Conservation (phyloP, 2,888 invertebrate genomes). For the Drosophila conformis region DNA sequence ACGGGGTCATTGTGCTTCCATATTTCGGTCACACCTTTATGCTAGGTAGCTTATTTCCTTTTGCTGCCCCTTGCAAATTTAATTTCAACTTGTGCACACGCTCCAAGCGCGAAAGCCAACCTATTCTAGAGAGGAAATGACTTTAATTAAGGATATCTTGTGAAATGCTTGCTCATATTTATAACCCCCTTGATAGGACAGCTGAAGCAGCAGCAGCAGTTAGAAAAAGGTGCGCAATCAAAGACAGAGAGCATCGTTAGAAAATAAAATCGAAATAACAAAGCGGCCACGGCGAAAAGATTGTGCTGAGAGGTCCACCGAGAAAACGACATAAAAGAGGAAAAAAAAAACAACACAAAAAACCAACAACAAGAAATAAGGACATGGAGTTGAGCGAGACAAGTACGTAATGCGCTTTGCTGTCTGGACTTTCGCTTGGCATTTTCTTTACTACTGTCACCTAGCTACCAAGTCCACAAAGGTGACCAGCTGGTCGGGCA, state of each 20-base stretch:
- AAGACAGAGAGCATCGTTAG: slow-evolving; percentile 62
- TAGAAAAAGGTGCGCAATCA: slow-evolving; percentile 68
- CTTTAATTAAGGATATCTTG: slow-evolving; percentile 79
- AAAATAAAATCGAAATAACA: slow-evolving; percentile 74
- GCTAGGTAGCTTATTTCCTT: slow-evolving; percentile 68
- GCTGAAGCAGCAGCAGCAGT: slow-evolving; percentile 10
- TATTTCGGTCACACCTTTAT: slow-evolving; percentile 71
- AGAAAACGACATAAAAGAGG: slow-evolving; percentile 15
- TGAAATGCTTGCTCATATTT: slow-evolving; percentile 76
- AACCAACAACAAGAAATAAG: not conserved
- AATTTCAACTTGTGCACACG: slow-evolving; percentile 61
- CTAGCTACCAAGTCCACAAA: slow-evolving; percentile 55
- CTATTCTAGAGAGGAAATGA: slow-evolving; percentile 61
- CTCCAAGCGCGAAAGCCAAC: slow-evolving; percentile 43
- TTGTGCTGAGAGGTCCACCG: slow-evolving; percentile 13
- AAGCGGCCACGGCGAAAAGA: slow-evolving; percentile 49
- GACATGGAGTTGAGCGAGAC: slow-evolving; percentile 3
- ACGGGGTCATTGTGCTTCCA: slow-evolving; percentile 70
- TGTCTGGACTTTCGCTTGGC: slow-evolving; percentile 33
- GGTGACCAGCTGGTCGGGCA: slow-evolving; percentile 45
- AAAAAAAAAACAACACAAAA: slow-evolving; percentile 2
- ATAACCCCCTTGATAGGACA: slow-evolving; percentile 46
- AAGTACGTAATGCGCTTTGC: slow-evolving; percentile 66
- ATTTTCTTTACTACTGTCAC: slow-evolving; percentile 42
- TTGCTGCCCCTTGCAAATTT: slow-evolving; percentile 70